Evolutionary conservation across 2,113 vertebrate genomes (phyloP), one percentile per base, ranked within the genome.

Genomic region (Neogale vison): DNA sequence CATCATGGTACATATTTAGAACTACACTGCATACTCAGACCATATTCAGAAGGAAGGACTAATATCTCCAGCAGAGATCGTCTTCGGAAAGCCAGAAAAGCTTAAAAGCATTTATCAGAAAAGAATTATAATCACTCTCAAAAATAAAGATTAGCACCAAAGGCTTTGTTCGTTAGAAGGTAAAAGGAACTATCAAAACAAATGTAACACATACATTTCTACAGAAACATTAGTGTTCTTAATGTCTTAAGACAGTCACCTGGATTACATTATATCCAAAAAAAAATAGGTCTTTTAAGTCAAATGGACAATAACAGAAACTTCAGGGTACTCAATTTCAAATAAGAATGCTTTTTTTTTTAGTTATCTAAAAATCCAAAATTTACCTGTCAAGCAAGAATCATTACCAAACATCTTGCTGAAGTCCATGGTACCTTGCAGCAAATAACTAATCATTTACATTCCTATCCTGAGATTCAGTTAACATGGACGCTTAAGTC

Each of bases 261-360:
- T 93, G 61, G 94, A 97, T 96, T 95, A 97, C 88, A 97, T 86
- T 93, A 95, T 93, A 96, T 92, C 29, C 71, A 63, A 93, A 98
- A 87, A 97, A 98, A 95, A 97, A 97, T 69, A 80, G 80, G 97
- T 96, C 85, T 91, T 96, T 95, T 67, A 97, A 81, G 63, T 98
- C 95, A 98, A 52, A 92, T 45, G 29, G 0, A 90, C 6, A 95
- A 42, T 69, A 96, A 97, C 65, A 91, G 86, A 98, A 98, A 93
- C 71, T 86, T 97, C 50, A 93, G 93, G 97, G 10, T 67, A 84
- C 45, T 92, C 77, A 88, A 86, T 90, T 97, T 97, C 93, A 94
- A 96, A 57, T 71, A 90, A 80, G 72, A 90, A 95, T 36, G 61
- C 63, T 88, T 88, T 61, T 82, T 61, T 82, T 80, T 74, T 74